Base-by-base conservation (phyloP, 2,797 vertebrate species). In the Sebastes taczanowskii region DNA sequence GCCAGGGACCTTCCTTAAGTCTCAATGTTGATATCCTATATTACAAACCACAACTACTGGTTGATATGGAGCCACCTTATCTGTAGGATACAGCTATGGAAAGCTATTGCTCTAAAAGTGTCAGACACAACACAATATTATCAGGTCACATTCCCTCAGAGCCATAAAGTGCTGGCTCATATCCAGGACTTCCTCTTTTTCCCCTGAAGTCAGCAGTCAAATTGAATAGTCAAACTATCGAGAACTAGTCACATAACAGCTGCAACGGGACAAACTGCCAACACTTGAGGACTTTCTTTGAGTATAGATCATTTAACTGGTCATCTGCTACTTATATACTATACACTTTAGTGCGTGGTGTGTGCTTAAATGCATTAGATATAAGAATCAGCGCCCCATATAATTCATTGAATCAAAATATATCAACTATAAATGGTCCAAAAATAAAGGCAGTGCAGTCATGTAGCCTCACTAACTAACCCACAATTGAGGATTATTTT, bases 131-230 rank as follows among this genome's bases (percentile, higher is more conserved):
- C 2, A 53, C 14, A 70, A 27, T 10, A 42, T 49, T 35, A 42
- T 63, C 22, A 61, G 66, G 27, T 18, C 23, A 71, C 49, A 79
- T 61, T 72, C 59, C n/a, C n/a, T 27, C 7, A 25, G 5, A 59
- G 42, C 4, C 38, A 46, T 71, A 73, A 80, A 77, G 29, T 8
- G 5, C 72, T 78, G 42, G 58, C 70, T 80, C 81, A 77, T 27
- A 60, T 86, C 56, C 35, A 77, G 52, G 13, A 89, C 67, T 78
- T 91, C 80, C 83, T 86, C 60, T 30, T 80, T 83, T 83, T 68
- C 13, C 23, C 61, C 29, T 55, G 0, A 78, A 68, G 38, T 89
- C 80, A 89, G 88, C 88, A 89, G 55, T 74, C 4, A 71, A 65
- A 65, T 8, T 56, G 22, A 74, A 81, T 18, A 49, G 46, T 49